Conservation (phyloP, 2,888 invertebrate species). For the Diadegma fenestrale region DNA sequence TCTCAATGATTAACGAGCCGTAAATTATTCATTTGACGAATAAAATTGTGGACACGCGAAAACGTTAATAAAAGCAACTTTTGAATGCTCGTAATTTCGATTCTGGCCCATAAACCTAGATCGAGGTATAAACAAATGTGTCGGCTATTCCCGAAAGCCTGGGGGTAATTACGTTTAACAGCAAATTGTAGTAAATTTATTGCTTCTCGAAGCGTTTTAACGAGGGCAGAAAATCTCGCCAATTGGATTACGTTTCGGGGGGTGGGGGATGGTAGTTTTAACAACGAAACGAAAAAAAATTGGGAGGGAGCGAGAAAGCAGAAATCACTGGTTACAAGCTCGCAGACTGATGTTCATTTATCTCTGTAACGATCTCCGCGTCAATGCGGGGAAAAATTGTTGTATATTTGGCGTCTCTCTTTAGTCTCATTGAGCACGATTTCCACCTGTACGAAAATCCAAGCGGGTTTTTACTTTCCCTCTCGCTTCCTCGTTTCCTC, state of each 20-base stretch:
- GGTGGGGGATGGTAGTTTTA: not conserved
- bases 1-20: not conserved
- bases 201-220: constrained; percentile 57
- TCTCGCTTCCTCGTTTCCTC: not conserved
- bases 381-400: constrained; percentile 27
- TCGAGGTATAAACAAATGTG: not conserved
- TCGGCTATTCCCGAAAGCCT: constrained; percentile 32
- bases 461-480: constrained; percentile 19
- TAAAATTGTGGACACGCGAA: not conserved
- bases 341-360: constrained; percentile 27
- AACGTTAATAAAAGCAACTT: not conserved
- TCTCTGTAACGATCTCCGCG: constrained; percentile 25
- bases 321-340: constrained; percentile 51
- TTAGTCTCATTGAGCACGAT: constrained; percentile 29
- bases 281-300: not conserved
- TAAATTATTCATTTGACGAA: not conserved
- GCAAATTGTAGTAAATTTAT: constrained; percentile 74
- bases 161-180: constrained; percentile 71
- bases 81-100: not conserved
- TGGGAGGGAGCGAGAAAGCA: not conserved
- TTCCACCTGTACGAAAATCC: constrained; percentile 66
- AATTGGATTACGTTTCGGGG: not conserved
- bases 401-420: constrained; percentile 44
- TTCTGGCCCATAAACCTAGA: not conserved
- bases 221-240: constrained; percentile 59